Conservation (phyloP, 2,888 invertebrate genomes). For the Drosophila prolongata region DNA sequence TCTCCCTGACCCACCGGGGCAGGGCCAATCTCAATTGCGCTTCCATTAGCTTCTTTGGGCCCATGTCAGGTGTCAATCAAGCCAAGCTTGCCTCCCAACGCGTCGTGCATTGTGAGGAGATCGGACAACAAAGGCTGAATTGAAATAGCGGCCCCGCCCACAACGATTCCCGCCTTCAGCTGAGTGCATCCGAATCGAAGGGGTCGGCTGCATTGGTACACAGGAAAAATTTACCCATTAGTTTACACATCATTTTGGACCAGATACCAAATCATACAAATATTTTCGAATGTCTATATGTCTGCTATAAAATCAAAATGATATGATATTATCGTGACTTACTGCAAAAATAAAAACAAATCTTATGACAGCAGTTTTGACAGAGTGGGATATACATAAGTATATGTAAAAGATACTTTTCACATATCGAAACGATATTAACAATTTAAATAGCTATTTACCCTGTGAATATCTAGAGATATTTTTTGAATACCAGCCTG, state of each 20-base stretch:
- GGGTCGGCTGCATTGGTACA: slow-evolving; percentile 53
- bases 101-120: slow-evolving; percentile 50
- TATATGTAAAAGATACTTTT: too few species aligned
- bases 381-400: too few species aligned
- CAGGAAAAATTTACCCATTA: slow-evolving; percentile 1
- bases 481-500: too few species aligned
- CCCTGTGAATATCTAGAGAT: too few species aligned
- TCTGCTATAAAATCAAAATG: too few species aligned
- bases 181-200: slow-evolving; percentile 41
- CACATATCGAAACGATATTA: too few species aligned
- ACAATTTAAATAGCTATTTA: too few species aligned
- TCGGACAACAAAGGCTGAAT: slow-evolving; percentile 53
- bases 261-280: neutral
- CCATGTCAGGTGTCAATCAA: slow-evolving; percentile 69
- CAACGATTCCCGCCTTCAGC: neutral
- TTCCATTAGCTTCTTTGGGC: slow-evolving; percentile 4
- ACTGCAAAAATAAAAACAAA: too few species aligned
- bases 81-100: slow-evolving; percentile 33
- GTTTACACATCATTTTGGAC: neutral
- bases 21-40: slow-evolving; percentile 14
- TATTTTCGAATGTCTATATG: neutral
- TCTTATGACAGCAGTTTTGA: too few species aligned
- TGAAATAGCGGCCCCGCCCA: slow-evolving; percentile 50
- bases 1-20: slow-evolving; percentile 43
- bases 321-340: too few species aligned